These are phyloP conservation scores for Adelosebastes latens DNA, from an alignment of 2,797 vertebrate species.

Conservation along the genomic window DNA sequence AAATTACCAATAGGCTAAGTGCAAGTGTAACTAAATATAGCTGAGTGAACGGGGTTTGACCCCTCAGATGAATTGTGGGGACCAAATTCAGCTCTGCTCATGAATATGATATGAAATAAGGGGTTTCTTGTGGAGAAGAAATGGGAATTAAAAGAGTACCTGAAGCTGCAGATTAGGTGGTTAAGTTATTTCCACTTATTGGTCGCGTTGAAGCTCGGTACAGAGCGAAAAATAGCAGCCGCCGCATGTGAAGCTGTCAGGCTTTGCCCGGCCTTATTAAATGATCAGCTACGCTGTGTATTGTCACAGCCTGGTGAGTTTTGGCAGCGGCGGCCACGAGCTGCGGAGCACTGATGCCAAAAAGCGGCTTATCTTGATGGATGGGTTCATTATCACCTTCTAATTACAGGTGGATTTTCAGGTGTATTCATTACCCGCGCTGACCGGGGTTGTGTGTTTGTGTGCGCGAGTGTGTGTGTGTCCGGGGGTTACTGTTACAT, in stretches of 20 bases:
- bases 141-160: constrained; percentile 23
- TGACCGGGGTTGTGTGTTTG: constrained; percentile 69
- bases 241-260: constrained; percentile 44
- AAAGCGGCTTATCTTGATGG: constrained; percentile 84
- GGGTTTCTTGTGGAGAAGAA: constrained; percentile 13
- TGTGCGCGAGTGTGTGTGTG: constrained; percentile 21
- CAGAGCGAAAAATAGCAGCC: constrained; percentile 21
- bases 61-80: constrained; percentile 40
- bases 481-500: constrained; percentile 75
- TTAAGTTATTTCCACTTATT: constrained; percentile 9
- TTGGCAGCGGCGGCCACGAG: constrained; percentile 60
- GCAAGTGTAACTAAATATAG: constrained; percentile 73
- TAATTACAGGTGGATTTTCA: constrained; percentile 91
- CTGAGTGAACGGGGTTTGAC: constrained; percentile 61
- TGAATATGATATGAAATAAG: constrained; percentile 47
- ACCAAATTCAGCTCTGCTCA: constrained; percentile 33
- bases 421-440: constrained; percentile 86
- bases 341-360: constrained; percentile 78
- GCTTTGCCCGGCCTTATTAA: constrained; percentile 74
- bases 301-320: constrained; percentile 69
- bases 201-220: not conserved
- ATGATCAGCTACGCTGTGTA: constrained; percentile 69
- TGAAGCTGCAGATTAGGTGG: constrained; percentile 19
- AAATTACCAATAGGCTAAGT: constrained; percentile 68
- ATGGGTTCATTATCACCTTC: constrained; percentile 89